phyloP scores from a whole-genome alignment of 2,888 invertebrate species.

The Parochlus steinenii region DNA sequence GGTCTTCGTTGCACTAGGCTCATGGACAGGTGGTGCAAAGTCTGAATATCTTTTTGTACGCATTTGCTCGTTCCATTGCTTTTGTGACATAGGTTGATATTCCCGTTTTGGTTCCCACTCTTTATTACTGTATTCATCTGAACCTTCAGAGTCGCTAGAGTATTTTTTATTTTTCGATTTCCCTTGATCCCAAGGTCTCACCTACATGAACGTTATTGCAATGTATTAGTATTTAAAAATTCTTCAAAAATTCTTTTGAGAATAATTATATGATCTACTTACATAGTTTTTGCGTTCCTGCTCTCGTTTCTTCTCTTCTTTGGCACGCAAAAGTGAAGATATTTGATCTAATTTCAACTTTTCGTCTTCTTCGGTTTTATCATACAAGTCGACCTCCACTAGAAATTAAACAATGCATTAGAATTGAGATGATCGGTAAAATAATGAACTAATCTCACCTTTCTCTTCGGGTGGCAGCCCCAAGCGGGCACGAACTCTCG shows the following conservation, averaged over 20 bases:
- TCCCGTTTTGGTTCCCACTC: slow-evolving; percentile 26
- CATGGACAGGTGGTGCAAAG: slow-evolving; percentile 49
- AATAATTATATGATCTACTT: too few relatives aligned
- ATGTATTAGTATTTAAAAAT: too few relatives aligned
- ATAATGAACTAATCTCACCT: slow-evolving; percentile 37
- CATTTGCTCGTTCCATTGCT: slow-evolving; percentile 38
- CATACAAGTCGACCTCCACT: slow-evolving; percentile 10
- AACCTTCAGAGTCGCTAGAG: background rate
- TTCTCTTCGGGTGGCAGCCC: slow-evolving; percentile 65
- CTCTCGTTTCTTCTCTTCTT: slow-evolving; percentile 20
- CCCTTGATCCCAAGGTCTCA: slow-evolving; percentile 50
- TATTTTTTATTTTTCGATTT: slow-evolving; percentile 24
- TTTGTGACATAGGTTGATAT: slow-evolving; percentile 26
- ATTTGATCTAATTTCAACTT: slow-evolving; percentile 17
- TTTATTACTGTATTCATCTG: slow-evolving; percentile 14
- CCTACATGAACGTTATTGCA: too few relatives aligned
- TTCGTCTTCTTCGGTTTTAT: slow-evolving; percentile 20
- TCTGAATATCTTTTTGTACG: slow-evolving; percentile 52
- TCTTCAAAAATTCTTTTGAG: too few relatives aligned
- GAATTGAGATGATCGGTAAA: background rate
- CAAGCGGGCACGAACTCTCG: slow-evolving; percentile 52
- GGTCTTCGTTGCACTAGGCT: background rate
- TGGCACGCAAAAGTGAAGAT: background rate
- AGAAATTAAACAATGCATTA: too few relatives aligned
- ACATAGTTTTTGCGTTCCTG: slow-evolving; percentile 29